Evolutionary conservation across 2,888 invertebrate genomes (phyloP).

Genomic region (Meloe dianella): DNA sequence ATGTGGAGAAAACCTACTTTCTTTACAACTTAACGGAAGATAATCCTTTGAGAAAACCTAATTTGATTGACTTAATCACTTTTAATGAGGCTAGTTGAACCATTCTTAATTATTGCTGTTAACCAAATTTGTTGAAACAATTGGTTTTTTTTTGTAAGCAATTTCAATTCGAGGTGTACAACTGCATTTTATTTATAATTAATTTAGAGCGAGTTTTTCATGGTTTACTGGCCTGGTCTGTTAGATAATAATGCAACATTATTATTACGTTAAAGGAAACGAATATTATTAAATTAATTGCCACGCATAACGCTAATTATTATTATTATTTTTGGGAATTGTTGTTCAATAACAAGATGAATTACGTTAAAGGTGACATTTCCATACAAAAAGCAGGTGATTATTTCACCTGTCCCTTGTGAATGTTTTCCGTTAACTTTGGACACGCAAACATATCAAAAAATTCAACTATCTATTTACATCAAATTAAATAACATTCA

Average conservation of each 20-base stretch:
- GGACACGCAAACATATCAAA: not conserved
- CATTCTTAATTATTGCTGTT: not conserved
- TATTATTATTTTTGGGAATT: not conserved
- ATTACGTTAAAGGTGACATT: not conserved
- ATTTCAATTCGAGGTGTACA: not conserved
- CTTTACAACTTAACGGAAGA: too few relatives aligned
- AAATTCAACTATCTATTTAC: not conserved
- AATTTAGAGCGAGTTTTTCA: slow-evolving; percentile 24
- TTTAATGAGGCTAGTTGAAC: not conserved
- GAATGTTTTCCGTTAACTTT: not conserved
- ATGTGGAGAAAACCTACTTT: not conserved
- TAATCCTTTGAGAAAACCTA: too few relatives aligned
- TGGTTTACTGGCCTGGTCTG: slow-evolving; percentile 24
- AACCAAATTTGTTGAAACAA: slow-evolving; percentile 19
- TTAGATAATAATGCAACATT: slow-evolving; percentile 23
- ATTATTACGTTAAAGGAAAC: not conserved
- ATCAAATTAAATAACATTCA: not conserved
- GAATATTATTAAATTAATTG: not conserved
- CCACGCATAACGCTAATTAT: not conserved
- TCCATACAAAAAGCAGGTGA: not conserved
- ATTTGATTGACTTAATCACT: not conserved
- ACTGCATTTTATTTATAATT: not conserved
- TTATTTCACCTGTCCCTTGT: slow-evolving; percentile 1
- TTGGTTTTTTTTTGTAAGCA: not conserved
- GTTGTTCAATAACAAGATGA: not conserved